Conservation (phyloP, 2,888 invertebrate genomes). For the Sphaerophoria rueppellii region DNA sequence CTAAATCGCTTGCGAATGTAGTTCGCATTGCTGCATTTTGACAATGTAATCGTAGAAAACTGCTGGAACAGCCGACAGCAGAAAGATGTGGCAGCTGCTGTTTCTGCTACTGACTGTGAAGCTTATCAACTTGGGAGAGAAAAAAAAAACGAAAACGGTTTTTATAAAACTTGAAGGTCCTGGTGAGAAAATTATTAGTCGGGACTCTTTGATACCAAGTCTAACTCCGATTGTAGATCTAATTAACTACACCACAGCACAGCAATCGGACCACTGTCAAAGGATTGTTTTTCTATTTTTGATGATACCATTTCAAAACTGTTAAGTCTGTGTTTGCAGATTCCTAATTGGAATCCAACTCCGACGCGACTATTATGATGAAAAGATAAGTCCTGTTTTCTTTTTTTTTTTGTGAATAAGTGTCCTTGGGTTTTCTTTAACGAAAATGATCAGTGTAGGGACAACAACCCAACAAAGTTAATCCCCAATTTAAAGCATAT, state of each 20-base stretch:
- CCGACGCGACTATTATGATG: neutral
- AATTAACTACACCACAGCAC: constrained; percentile 52
- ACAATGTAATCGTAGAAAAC: constrained; percentile 65
- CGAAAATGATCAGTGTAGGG: neutral
- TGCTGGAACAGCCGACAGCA: constrained; percentile 36
- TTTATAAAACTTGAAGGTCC: neutral
- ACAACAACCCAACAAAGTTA: constrained; percentile 41
- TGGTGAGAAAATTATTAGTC: constrained; percentile 28
- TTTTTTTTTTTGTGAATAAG: constrained; percentile 40
- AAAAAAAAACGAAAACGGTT: constrained; percentile 31
- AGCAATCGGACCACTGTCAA: constrained; percentile 3
- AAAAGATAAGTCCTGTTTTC: constrained; percentile 44
- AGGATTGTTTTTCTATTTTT: neutral
- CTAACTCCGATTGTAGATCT: constrained; percentile 31
- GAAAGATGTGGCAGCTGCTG: constrained; percentile 47
- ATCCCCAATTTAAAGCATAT: constrained; percentile 69
- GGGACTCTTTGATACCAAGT: constrained; percentile 21
- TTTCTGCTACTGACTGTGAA: constrained; percentile 33
- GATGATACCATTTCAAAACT: neutral
- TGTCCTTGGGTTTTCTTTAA: constrained; percentile 47
- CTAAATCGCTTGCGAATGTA: constrained; percentile 32
- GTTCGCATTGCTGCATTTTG: constrained; percentile 61
- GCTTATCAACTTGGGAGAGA: constrained; percentile 54
- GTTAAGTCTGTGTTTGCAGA: constrained; percentile 45
- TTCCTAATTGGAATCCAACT: constrained; percentile 64